Evolutionary conservation across 2,888 invertebrate genomes (phyloP), one percentile per base, ranked within the genome.

Genomic region (Eilema depressum): DNA sequence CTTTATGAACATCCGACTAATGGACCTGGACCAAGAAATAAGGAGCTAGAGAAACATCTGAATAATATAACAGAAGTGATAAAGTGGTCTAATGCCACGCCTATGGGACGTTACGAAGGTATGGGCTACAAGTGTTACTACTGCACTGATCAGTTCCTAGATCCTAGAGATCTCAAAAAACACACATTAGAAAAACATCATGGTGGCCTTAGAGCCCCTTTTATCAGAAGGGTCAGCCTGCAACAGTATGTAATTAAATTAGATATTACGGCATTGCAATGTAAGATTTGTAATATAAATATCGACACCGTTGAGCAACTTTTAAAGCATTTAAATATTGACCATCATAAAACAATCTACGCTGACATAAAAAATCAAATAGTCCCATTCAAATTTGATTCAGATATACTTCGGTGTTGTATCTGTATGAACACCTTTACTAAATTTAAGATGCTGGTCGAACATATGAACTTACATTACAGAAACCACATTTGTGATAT

Each of bases 301-400:
- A 37, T 83, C 7, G 67, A 73, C n/a, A 67, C 73, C 7, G 14
- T 83, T n/a, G 65, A 60, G 60, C 23, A 70, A 4, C 41, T 81
- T 5, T 61, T 78, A 11, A 61, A 70, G 11, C 81, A 81, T 63
- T 30, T 81, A 12, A 69, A 3, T 20, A 8, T 28, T 8, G 73
- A 69, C 8, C 81, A 83, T 57, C 56, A 12, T 5, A 81, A 69
- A 20, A 74, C 66, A 25, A 74, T 83, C 56, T 78, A 78, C n/a
- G 69, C 62, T 3, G 75, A 78, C 1, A 75, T 83, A 12, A 78
- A 81, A 17, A 88, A 85, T 68, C 88, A 87, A 60, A 85, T 91
- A 5, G 47, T 91, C 3, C 87, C 91, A 0, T 92, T 92, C 57
- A 89, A 87, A 61, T 91, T 91, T n/a, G 77, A 79, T 0, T 78